Evolutionary conservation across 64 coral and sea anemone species (phyloP).

Genomic region (Pachyseris speciosa): DNA sequence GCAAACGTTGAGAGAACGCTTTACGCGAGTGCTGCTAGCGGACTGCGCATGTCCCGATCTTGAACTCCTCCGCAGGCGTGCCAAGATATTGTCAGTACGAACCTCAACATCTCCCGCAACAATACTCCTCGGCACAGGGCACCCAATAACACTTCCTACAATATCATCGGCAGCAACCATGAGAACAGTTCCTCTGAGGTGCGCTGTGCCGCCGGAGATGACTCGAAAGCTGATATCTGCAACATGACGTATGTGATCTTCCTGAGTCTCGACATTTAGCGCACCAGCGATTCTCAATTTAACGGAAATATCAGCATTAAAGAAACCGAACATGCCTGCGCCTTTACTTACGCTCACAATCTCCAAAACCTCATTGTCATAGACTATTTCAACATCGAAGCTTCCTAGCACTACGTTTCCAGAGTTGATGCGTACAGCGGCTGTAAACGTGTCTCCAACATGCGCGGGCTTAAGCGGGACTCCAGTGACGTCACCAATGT

Average conservation of each 20-base stretch:
- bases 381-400: conserved; percentile 31
- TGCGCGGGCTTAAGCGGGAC: conserved; percentile 10
- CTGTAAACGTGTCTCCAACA: conserved; percentile 7
- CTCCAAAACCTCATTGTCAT: background rate
- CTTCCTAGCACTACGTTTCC: conserved; percentile 38
- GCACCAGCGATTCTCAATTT: conserved; percentile 48
- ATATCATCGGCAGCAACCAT: conserved; percentile 68
- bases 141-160: conserved; percentile 26
- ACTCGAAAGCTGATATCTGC: conserved; percentile 50
- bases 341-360: conserved; percentile 44
- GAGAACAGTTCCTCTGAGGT: conserved; percentile 34
- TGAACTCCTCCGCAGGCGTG: conserved; percentile 14
- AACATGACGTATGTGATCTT: conserved; percentile 24
- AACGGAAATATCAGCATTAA: conserved; percentile 1
- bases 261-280: conserved; percentile 2
- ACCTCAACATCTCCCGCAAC: conserved; percentile 45
- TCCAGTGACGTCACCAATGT: conserved; percentile 51
- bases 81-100: background rate
- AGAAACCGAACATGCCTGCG: conserved; percentile 40
- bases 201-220: background rate
- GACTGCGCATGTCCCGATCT: background rate
- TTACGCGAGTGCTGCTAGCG: background rate
- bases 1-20: conserved; percentile 22
- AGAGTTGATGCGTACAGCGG: conserved; percentile 56
- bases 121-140: conserved; percentile 21